Evolutionary conservation across 1,140 invertebrate species (phyloP), one percentile per base, ranked within the genome.

Genomic region (Sarcophaga peregrina): DNA sequence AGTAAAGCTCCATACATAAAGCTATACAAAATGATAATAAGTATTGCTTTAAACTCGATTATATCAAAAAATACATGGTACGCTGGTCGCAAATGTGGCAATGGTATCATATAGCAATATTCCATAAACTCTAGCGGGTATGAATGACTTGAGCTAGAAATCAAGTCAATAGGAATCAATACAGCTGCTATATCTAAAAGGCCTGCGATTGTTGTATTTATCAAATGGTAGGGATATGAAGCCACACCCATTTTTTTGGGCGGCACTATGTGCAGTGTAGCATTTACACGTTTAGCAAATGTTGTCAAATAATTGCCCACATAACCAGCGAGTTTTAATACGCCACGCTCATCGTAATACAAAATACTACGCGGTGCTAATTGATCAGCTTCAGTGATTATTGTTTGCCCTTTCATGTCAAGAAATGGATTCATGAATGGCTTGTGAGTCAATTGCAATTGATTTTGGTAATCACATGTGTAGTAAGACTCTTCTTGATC

Each of bases 261-360:
- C 0, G 13, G 20, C 11, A 62, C 48, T 1, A 62, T 58, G 8
- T n/a, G 4, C 1, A 89, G 15, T 0, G 80, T 86, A 0, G 84
- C 86, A 82, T 89, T 88, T 0, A 85, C 25, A 4, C 84, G 86
- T 25, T 84, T 3, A 10, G 73, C 86, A 17, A 85, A 89, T 4
- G 74, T 83, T 8, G 46, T 84, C 0, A 89, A 3, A 52, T 87
- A 7, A 10, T 84, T 75, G 0, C 82, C 82, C n/a, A 87, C 54
- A 25, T 85, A 88, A 6, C 88, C 88, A 7, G 73, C 11, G 76
- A 89, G 82, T 4, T 80, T 78, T 0, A 75, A 6, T 5, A 82
- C 9, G 0, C 85, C 85, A 0, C 52, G 81, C 0, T 48, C 9
- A 5, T 88, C 81, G 0, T 7, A 3, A 54, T 85, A 87, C 0